phyloP scores from a whole-genome alignment of 2,113 vertebrate species.

The Syrmaticus mikado region DNA sequence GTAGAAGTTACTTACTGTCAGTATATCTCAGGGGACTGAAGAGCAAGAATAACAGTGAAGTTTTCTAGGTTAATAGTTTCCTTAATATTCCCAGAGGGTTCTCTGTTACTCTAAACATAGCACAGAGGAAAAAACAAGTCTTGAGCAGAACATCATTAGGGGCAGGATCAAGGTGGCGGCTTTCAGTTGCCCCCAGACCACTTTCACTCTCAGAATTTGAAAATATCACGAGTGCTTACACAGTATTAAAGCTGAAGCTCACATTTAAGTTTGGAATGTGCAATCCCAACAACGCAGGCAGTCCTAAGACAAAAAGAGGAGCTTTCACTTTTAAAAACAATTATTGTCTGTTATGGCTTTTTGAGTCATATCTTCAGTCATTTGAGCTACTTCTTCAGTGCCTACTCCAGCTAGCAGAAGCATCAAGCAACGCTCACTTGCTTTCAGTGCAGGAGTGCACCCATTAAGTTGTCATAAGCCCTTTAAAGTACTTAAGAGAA shows the following conservation, averaged over 20 bases:
- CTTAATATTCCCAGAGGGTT: constrained; percentile 64
- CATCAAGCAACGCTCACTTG: neutral
- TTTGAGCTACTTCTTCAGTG: neutral
- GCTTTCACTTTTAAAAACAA: neutral
- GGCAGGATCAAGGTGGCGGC: constrained; percentile 31
- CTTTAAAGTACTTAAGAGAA: neutral
- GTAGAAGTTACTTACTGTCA: constrained; percentile 25
- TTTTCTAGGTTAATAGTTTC: constrained; percentile 70
- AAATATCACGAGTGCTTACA: neutral
- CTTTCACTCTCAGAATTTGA: neutral
- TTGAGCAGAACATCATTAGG: constrained; percentile 11
- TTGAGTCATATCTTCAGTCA: neutral
- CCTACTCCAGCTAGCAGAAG: neutral
- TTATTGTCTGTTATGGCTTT: neutral
- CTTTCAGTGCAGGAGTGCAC: neutral
- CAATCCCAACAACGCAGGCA: neutral
- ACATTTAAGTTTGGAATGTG: neutral
- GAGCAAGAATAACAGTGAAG: constrained; percentile 43
- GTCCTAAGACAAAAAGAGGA: neutral
- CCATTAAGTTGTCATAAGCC: neutral
- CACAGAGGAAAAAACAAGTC: constrained; percentile 37
- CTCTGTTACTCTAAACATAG: constrained; percentile 64
- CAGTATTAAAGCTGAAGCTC: neutral
- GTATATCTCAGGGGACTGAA: neutral
- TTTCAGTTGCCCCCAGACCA: neutral